Percentiles rank a stretch among this genome's conserved stretches.
Evolutionary conservation across 2,797 vertebrate species (phyloP).

Genomic region (Lacerta bilineata): DNA sequence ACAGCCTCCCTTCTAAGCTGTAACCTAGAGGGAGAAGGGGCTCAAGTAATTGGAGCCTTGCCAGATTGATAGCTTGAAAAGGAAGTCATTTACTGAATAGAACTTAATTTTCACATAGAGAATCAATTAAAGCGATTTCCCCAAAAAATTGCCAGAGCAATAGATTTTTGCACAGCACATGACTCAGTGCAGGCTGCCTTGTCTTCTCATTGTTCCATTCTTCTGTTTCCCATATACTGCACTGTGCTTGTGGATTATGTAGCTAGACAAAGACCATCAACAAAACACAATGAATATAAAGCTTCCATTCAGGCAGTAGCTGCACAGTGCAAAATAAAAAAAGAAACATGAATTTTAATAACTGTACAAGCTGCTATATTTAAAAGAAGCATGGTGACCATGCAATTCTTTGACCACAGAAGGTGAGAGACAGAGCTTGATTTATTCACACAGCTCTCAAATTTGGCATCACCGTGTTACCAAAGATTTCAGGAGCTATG

Average conservation of each 20-base stretch:
- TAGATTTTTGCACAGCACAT: not conserved
- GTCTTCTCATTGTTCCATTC: not conserved
- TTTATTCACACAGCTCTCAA: too few relatives aligned
- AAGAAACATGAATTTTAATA: not conserved
- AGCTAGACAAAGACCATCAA: not conserved
- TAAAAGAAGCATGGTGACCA: not conserved
- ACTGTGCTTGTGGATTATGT: not conserved
- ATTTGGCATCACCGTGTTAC: too few relatives aligned
- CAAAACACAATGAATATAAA: not conserved
- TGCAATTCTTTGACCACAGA: not conserved
- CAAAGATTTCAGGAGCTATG: too few relatives aligned
- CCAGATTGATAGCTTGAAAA: not conserved
- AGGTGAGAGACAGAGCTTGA: too few relatives aligned
- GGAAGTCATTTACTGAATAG: not conserved
- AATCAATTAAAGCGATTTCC: not conserved
- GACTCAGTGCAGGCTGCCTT: not conserved
- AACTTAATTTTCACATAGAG: not conserved
- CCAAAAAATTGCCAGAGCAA: not conserved
- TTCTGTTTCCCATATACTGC: not conserved
- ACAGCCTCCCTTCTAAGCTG: not conserved
- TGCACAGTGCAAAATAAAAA: not conserved
- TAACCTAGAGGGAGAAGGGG: not conserved
- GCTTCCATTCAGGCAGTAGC: not conserved
- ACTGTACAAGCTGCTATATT: not conserved
- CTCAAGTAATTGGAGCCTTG: not conserved